These are phyloP conservation scores for Zaprionus kolodkinae DNA, from an alignment of 1,140 invertebrate genomes.

Conservation along the genomic window DNA sequence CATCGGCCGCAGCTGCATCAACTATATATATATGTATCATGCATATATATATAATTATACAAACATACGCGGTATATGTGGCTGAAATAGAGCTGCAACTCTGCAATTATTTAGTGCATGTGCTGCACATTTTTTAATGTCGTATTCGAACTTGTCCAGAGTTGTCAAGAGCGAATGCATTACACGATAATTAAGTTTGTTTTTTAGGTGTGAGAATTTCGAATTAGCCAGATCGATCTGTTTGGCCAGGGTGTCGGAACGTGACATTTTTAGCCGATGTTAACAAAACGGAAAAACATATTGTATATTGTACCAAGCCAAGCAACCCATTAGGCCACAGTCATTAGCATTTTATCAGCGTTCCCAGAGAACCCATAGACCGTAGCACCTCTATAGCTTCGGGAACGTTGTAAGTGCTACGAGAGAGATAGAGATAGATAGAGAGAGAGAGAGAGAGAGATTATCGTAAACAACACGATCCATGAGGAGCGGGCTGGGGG, in stretches of 20 bases:
- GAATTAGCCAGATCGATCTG: conserved; percentile 33
- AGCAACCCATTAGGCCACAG: conserved; percentile 14
- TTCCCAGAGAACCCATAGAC: conserved; percentile 15
- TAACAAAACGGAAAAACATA: conserved; percentile 36
- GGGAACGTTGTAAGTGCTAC: conserved; percentile 26
- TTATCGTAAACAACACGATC: conserved; percentile 66
- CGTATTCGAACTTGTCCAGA: conserved; percentile 10
- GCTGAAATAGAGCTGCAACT: conserved; percentile 28
- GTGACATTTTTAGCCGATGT: conserved; percentile 57
- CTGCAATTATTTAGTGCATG: conserved; percentile 44
- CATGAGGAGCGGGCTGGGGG: neutral
- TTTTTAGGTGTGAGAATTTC: conserved; percentile 41
- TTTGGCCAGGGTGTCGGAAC: conserved; percentile 37
- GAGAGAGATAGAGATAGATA: neutral
- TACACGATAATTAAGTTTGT: conserved; percentile 26
- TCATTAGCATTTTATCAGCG: conserved; percentile 74
- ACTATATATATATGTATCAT: neutral
- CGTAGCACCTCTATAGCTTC: conserved; percentile 9
- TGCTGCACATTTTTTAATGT: conserved; percentile 32
- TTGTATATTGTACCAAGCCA: neutral
- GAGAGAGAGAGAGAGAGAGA: neutral
- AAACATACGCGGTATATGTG: neutral
- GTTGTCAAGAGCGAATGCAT: conserved; percentile 31
- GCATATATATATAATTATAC: neutral
- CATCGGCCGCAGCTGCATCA: neutral